Evolutionary conservation across 2,113 vertebrate species (phyloP).

Genomic region (Pangasianodon gigas): DNA sequence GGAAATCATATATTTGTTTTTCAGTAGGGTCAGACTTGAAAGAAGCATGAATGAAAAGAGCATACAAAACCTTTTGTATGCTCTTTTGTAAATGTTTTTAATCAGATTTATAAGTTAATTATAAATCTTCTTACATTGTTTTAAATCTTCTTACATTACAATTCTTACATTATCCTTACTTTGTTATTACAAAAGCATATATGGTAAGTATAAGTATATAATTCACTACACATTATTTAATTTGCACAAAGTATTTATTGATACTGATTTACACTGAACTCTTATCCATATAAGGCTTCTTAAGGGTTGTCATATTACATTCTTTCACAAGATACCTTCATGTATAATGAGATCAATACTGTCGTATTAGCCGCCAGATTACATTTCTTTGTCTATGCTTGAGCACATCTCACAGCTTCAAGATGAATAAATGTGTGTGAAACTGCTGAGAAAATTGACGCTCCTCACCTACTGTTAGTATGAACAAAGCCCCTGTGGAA

Average conservation of each 20-base stretch:
- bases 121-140: no score
- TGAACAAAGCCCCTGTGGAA: slow-evolving; percentile 44
- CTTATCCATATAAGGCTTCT: neutral
- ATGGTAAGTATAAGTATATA: neutral
- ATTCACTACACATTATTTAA: neutral
- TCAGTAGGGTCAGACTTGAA: neutral
- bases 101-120: neutral
- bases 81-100: no score
- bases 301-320: neutral
- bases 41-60: neutral
- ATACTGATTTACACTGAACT: neutral
- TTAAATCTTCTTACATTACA: no score
- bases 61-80: neutral
- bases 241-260: neutral
- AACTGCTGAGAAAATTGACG: slow-evolving; percentile 34
- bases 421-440: slow-evolving; percentile 50
- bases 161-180: neutral
- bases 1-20: neutral
- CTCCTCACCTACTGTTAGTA: slow-evolving; percentile 44
- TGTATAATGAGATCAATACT: neutral
- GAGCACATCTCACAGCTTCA: slow-evolving; percentile 34
- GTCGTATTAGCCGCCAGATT: slow-evolving; percentile 13
- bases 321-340: neutral
- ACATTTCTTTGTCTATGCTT: slow-evolving; percentile 31
- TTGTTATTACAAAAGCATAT: neutral